These are phyloP conservation scores for Pongo abelii DNA, from an alignment of 2,113 vertebrate species.

Conservation along the genomic window DNA sequence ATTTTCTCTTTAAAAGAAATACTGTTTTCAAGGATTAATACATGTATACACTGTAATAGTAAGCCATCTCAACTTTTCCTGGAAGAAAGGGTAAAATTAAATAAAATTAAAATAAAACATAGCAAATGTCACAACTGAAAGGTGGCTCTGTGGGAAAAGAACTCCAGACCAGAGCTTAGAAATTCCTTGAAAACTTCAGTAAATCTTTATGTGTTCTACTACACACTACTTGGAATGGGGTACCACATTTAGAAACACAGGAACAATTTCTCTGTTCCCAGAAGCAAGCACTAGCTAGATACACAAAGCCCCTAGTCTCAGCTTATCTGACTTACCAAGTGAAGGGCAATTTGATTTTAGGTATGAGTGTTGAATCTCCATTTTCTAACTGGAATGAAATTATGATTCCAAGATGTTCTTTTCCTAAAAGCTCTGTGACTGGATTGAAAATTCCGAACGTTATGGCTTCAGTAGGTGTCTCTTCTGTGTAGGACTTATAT, in stretches of 20 bases:
- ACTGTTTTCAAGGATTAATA: not conserved
- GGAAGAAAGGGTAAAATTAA: not conserved
- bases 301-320: not conserved
- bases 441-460: slow-evolving; percentile 6
- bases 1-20: not conserved
- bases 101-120: not conserved
- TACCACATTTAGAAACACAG: not conserved
- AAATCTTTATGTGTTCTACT: not conserved
- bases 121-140: not conserved
- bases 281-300: not conserved
- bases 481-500: not conserved
- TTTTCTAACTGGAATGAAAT: slow-evolving; percentile 32
- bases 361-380: not conserved
- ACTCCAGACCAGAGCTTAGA: not conserved
- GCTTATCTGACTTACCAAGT: not conserved
- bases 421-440: not conserved
- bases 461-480: not conserved
- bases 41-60: not conserved
- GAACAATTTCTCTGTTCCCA: not conserved
- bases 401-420: not conserved
- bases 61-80: not conserved
- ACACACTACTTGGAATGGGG: not conserved
- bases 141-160: not conserved
- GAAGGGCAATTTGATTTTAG: not conserved
- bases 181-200: not conserved